Percentiles rank a stretch among this genome's conserved stretches.
phyloP scores from a whole-genome alignment of 2,113 vertebrate genomes.

The Eira barbara region DNA sequence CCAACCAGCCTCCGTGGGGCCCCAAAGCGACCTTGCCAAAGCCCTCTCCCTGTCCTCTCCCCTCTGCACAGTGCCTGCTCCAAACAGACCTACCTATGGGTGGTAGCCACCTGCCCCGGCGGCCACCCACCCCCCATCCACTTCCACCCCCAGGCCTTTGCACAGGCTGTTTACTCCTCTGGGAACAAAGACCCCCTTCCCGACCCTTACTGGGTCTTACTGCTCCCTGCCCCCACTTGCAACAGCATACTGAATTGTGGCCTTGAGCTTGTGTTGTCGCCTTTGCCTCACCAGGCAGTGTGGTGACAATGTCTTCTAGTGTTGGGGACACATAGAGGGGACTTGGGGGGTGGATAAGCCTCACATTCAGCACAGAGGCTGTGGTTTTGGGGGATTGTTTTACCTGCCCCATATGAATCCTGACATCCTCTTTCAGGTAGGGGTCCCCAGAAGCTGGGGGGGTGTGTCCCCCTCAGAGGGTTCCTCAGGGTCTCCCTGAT shows the following conservation, averaged over 20 bases:
- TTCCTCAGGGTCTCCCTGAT: neutral
- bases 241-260: neutral
- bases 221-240: neutral
- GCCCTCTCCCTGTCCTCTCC: too few species aligned
- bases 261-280: neutral
- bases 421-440: neutral
- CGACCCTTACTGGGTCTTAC: neutral
- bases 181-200: neutral
- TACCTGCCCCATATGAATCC: neutral
- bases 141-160: neutral
- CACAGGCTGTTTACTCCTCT: neutral
- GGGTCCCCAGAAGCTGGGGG: neutral
- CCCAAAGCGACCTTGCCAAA: neutral
- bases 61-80: neutral
- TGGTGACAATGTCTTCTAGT: neutral
- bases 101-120: neutral
- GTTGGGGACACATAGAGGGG: neutral
- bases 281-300: neutral
- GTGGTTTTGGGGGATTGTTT: neutral
- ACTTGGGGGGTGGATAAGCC: neutral
- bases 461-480: neutral
- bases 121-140: neutral
- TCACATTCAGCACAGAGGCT: neutral
- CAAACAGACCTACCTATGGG: neutral
- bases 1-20: neutral